Conservation (phyloP, 2,888 invertebrate genomes). For the Eledona agricola region DNA sequence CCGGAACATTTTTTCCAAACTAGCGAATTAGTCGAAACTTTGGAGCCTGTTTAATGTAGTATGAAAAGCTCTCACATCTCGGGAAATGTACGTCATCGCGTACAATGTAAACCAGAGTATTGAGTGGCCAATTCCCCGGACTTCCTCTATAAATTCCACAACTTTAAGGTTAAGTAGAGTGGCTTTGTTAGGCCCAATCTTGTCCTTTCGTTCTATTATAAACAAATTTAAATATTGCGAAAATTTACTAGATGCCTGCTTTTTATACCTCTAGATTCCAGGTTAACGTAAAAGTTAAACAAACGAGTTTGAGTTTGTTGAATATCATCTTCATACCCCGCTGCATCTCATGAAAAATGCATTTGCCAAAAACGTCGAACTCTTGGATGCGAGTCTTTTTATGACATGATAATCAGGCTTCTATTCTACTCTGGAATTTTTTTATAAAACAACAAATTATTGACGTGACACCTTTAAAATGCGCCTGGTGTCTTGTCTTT, state of each 20-base stretch:
- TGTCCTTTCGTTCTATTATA: too few species aligned
- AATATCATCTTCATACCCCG: constrained; percentile 26
- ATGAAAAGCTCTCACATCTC: too few species aligned
- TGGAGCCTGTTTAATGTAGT: neutral
- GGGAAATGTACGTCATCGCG: too few species aligned
- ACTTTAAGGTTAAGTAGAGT: too few species aligned
- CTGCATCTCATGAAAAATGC: constrained; percentile 33
- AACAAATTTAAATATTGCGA: too few species aligned
- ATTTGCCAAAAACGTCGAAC: constrained; percentile 31
- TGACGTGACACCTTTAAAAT: constrained; percentile 14
- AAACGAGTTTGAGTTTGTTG: constrained; percentile 18
- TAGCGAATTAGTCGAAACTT: too few species aligned
- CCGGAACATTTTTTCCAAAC: constrained; percentile 1
- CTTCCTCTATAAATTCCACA: too few species aligned
- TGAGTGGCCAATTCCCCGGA: too few species aligned
- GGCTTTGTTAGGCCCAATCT: too few species aligned
- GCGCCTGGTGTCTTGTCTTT: neutral
- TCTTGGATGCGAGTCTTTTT: constrained; percentile 8
- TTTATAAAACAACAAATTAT: constrained; percentile 8
- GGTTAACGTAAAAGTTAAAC: constrained; percentile 14
- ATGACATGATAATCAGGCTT: constrained; percentile 25
- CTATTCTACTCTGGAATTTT: constrained; percentile 8
- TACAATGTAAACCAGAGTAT: too few species aligned
- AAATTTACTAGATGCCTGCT: constrained; percentile 4
- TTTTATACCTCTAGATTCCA: constrained; percentile 19